Evolutionary conservation across 1,140 invertebrate genomes (phyloP), one percentile per base, ranked within the genome.

Genomic region (Lasioglossum baleicum): DNA sequence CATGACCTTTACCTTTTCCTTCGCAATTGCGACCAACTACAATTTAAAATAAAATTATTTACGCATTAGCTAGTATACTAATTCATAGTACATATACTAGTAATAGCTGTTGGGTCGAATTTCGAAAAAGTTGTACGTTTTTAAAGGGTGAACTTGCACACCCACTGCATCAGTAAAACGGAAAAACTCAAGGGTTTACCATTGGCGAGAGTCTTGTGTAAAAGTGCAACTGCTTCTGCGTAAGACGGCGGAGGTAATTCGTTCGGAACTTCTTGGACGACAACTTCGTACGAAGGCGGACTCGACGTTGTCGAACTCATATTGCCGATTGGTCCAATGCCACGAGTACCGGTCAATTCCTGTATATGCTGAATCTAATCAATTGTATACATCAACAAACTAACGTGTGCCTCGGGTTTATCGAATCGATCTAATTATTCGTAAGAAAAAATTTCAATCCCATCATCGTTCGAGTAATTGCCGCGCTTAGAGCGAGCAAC

Each of bases 241-340:
- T 91, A 90, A 7, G 87, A 82, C 26, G 89, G 89, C 22, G 90
- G 90, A 15, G 89, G 89, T 53, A 90, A 64, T 69, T 91, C 90
- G 64, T 87, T 89, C 11, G 85, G 83, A 56, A 75, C 87, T 87
- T 91, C 81, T 63, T 88, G 88, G 10, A 83, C 80, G 22, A 91
- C 88, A 51, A 85, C 84, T 65, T 91, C 89, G 74, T 91, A 90
- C 31, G 90, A 82, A 6, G 90, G 89, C 65, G 89, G 89, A 42
- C 87, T 84, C 51, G 87, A 80, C 15, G 87, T 86, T 4, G 76
- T 82, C 22, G 83, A 80, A 53, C 3, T 17, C 35, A 3, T 35
- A 5, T 35, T 35, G 70, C 87, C 82, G 11, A 87, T 87, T 42
- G 83, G 81, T 63, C 76, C 84, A 42, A 88, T 83, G 13, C n/a